Conservation (phyloP, 2,113 vertebrate species). For the Microtus ochrogaster region DNA sequence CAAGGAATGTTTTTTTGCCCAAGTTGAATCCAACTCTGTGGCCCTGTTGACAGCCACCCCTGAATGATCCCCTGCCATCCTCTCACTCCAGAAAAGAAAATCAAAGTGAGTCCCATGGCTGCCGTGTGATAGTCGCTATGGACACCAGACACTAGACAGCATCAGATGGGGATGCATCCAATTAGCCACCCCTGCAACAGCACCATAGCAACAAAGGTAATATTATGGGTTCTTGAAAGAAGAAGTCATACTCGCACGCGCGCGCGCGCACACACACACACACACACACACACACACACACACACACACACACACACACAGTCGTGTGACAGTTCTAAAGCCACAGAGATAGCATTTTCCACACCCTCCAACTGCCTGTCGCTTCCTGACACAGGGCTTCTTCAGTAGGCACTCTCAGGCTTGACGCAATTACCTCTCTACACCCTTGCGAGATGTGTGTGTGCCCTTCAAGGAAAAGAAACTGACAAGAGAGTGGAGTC, state of each 20-base stretch:
- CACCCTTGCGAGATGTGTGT: no score
- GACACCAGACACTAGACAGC: conserved; percentile 52
- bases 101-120: not conserved
- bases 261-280: not conserved
- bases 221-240: conserved; percentile 67
- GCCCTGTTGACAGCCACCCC: rapidly evolving
- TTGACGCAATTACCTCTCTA: not conserved
- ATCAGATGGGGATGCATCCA: conserved; percentile 45
- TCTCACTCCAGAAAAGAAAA: conserved; percentile 9
- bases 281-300: not conserved
- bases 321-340: not conserved
- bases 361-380: conserved; percentile 39
- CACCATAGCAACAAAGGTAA: conserved; percentile 79
- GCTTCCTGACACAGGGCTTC: not conserved
- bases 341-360: conserved; percentile 55
- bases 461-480: not conserved
- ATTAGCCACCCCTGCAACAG: conserved; percentile 53
- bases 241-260: not conserved
- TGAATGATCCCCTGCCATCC: not conserved
- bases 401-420: not conserved
- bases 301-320: not conserved
- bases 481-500: rapidly evolving
- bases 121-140: conserved; percentile 65
- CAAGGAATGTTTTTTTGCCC: no score
- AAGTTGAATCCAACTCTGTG: not conserved